Base-by-base conservation (phyloP, 92 coral and sea anemone species). In the Siderastrea radians region DNA sequence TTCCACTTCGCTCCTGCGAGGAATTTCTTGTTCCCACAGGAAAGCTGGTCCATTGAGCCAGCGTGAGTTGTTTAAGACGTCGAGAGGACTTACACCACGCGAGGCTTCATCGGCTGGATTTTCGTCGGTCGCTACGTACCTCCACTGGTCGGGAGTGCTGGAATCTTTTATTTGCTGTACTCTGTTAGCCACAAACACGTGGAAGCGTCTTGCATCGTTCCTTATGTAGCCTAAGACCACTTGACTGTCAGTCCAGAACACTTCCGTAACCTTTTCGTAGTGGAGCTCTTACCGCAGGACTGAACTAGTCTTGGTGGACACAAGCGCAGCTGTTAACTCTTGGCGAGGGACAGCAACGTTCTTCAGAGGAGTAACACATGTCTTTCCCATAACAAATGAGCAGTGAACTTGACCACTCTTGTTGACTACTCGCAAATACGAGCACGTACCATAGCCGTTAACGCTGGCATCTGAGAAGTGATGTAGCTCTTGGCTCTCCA, bases 31-130 rank as follows among this genome's bases (percentile, higher is more conserved):
- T 71, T 83, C 19, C 92, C 92, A 88, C 12, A 88, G 77, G 43
- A 88, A 83, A 11, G 55, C 59, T 54, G 92, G 92, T 73, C 88
- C 92, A 1, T 55, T 72, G 59, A 84, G 72, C 92, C 92, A 88
- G 45, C 55, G 62, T 7, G 63, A 46, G 55, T 64, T 82, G 68
- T 73, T n/a, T 17, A 82, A 50, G 6, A 83, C 60, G 57, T 88
- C 88, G 46, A 52, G 74, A 49, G 88, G 64, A 49, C 7, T 46
- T 6, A 88, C 47, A n/a, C 91, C 38, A 26, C 38, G 38, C 38
- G 38, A 26, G 38, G 38, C 38, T 26, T 26, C 38, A 26, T 26
- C 38, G 38, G 38, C 38, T 26, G 38, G 38, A 26, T 26, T 26
- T 26, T 26, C 38, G 38, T 26, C 0, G 38, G 38, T 26, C 38